Percentiles rank a stretch among this genome's conserved stretches.
Evolutionary conservation across 2,888 invertebrate genomes (phyloP).

Genomic region (Lycocerus yunnanus): DNA sequence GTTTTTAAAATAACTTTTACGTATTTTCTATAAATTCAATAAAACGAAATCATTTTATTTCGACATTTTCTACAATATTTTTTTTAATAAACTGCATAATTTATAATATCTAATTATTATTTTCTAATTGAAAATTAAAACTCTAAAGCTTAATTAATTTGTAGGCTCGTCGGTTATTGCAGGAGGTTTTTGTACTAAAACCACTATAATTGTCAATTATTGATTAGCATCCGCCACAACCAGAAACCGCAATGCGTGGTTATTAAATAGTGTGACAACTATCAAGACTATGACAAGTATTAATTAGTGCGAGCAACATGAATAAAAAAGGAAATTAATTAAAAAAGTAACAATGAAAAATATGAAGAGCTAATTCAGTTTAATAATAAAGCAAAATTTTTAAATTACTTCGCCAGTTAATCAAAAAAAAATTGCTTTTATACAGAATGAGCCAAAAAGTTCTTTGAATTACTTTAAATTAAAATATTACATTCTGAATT

Average conservation of each 20-base stretch:
- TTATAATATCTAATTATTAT: too few relatives aligned
- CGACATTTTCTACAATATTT: too few relatives aligned
- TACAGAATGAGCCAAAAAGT: neutral
- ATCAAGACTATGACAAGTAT: neutral
- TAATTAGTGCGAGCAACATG: neutral
- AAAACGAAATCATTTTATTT: too few relatives aligned
- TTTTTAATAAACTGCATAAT: too few relatives aligned
- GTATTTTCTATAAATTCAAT: too few relatives aligned
- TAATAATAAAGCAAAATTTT: neutral
- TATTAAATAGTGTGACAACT: neutral
- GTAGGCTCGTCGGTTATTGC: neutral
- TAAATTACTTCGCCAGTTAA: neutral
- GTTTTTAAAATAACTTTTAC: too few relatives aligned
- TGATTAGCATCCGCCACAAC: neutral
- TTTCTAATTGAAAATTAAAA: too few relatives aligned
- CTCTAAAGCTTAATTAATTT: neutral
- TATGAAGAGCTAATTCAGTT: neutral
- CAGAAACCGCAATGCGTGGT: neutral
- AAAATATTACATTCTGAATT: neutral
- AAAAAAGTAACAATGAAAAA: neutral
- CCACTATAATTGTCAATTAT: neutral
- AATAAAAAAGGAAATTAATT: neutral
- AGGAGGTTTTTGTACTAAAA: neutral
- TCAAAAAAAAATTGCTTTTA: neutral
- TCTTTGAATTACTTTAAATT: neutral